Conservation (phyloP, 2,888 invertebrate species). For the Cryptus armator region DNA sequence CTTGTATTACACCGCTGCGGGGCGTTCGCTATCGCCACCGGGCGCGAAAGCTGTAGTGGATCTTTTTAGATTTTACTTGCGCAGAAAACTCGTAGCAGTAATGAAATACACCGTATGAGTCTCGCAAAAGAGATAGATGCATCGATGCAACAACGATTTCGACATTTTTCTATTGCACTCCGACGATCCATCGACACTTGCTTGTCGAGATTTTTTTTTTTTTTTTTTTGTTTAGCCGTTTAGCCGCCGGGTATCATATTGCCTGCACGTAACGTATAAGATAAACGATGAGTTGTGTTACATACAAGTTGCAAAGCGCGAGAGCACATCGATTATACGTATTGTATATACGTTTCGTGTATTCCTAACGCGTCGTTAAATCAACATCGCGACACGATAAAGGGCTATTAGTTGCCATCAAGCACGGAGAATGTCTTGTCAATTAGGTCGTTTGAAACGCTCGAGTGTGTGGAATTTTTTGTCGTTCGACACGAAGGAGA, state of each 20-base stretch:
- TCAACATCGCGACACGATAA: slow-evolving; percentile 67
- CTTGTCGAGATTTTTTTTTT: background rate
- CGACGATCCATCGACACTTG: background rate
- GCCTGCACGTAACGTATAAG: slow-evolving; percentile 34
- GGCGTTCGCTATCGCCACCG: slow-evolving; percentile 50
- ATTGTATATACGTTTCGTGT: slow-evolving; percentile 28
- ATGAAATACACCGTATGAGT: background rate
- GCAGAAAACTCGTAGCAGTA: background rate
- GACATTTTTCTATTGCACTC: slow-evolving; percentile 39
- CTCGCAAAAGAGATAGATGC: background rate
- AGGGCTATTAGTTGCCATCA: slow-evolving; percentile 69
- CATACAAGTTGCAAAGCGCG: slow-evolving; percentile 3
- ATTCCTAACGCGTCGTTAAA: slow-evolving; percentile 62
- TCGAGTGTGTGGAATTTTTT: slow-evolving; percentile 66
- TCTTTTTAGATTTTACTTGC: background rate
- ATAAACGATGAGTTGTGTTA: slow-evolving; percentile 35
- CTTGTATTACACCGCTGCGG: slow-evolving; percentile 55
- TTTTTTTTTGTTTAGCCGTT: slow-evolving; percentile 12
- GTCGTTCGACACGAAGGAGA: slow-evolving; percentile 61
- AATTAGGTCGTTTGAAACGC: slow-evolving; percentile 64
- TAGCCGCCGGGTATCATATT: slow-evolving; percentile 38
- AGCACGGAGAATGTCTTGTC: slow-evolving; percentile 67
- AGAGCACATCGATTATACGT: slow-evolving; percentile 26
- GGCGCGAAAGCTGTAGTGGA: slow-evolving; percentile 41
- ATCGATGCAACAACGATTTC: slow-evolving; percentile 39